These are phyloP conservation scores for Drosophila auraria DNA, from an alignment of 1,140 invertebrate species.

Conservation along the genomic window DNA sequence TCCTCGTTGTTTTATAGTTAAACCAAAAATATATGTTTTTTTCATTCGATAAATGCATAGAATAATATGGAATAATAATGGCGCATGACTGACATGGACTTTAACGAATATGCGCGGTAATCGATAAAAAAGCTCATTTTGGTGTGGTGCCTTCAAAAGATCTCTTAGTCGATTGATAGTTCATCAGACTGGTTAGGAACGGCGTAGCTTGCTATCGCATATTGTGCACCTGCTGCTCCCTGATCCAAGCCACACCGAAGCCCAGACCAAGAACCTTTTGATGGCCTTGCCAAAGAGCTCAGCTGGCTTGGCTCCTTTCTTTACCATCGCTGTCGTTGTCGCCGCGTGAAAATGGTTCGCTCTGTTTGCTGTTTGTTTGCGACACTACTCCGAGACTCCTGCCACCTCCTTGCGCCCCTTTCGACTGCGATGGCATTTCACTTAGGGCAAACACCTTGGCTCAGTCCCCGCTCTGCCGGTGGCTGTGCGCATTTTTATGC, in stretches of 20 bases:
- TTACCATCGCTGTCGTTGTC: slow-evolving; percentile 40
- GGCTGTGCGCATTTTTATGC: slow-evolving; percentile 69
- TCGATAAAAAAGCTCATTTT: slow-evolving; percentile 5
- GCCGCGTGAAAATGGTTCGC: slow-evolving; percentile 68
- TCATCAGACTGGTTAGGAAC: slow-evolving; percentile 57
- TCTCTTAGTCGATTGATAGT: slow-evolving; percentile 54
- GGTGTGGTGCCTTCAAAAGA: slow-evolving; percentile 22
- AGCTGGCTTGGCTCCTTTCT: slow-evolving; percentile 58
- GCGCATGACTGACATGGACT: slow-evolving; percentile 29
- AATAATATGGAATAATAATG: slow-evolving; percentile 42
- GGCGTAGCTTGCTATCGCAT: slow-evolving; percentile 44
- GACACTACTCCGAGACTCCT: slow-evolving; percentile 50
- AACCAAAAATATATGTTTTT: slow-evolving; percentile 33
- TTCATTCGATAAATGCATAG: slow-evolving; percentile 65
- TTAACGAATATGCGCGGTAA: slow-evolving; percentile 10
- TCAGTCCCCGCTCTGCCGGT: slow-evolving; percentile 25
- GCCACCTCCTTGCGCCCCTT: slow-evolving; percentile 1
- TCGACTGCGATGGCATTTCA: slow-evolving; percentile 59
- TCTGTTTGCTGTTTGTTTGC: slow-evolving; percentile 77
- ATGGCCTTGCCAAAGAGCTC: slow-evolving; percentile 55
- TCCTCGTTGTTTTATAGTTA: slow-evolving; percentile 20
- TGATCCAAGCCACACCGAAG: background rate
- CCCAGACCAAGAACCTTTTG: slow-evolving; percentile 12
- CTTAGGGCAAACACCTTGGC: slow-evolving; percentile 69
- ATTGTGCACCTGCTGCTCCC: slow-evolving; percentile 48